phyloP scores from a whole-genome alignment of 2,888 invertebrate species.

The Parnassius orleans region DNA sequence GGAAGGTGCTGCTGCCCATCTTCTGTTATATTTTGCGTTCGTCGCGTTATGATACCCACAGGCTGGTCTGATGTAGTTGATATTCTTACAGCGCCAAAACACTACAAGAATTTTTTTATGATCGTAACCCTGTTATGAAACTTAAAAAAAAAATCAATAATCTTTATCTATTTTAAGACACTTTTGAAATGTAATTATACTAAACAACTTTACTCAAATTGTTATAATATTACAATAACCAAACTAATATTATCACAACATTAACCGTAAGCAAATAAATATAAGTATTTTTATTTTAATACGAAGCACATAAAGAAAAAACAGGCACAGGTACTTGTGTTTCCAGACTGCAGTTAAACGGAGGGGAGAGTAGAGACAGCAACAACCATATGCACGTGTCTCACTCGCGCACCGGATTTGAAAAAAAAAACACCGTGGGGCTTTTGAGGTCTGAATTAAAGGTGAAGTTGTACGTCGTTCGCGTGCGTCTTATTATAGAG shows the following conservation, averaged over 20 bases:
- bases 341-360: background rate
- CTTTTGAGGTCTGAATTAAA: constrained; percentile 22
- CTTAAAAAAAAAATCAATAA: too few species aligned
- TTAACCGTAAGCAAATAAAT: background rate
- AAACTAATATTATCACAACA: background rate
- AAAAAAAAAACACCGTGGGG: constrained; percentile 44
- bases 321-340: background rate
- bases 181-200: too few species aligned
- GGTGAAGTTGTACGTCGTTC: constrained; percentile 6
- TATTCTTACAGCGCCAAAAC: too few species aligned
- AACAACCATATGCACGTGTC: constrained; percentile 25
- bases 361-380: background rate
- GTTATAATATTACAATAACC: too few species aligned
- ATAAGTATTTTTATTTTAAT: background rate
- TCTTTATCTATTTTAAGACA: too few species aligned
- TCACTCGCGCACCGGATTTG: constrained; percentile 56
- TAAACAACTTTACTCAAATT: too few species aligned
- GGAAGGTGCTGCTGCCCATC: too few species aligned
- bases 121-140: too few species aligned
- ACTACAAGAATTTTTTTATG: too few species aligned
- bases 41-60: too few species aligned
- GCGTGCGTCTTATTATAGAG: constrained; percentile 13
- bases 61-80: too few species aligned
- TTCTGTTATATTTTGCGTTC: too few species aligned
- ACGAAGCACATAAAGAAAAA: background rate